Evolutionary conservation across 1,140 invertebrate species (phyloP), one percentile per base, ranked within the genome.

Genomic region (Eurosta solidaginis): DNA sequence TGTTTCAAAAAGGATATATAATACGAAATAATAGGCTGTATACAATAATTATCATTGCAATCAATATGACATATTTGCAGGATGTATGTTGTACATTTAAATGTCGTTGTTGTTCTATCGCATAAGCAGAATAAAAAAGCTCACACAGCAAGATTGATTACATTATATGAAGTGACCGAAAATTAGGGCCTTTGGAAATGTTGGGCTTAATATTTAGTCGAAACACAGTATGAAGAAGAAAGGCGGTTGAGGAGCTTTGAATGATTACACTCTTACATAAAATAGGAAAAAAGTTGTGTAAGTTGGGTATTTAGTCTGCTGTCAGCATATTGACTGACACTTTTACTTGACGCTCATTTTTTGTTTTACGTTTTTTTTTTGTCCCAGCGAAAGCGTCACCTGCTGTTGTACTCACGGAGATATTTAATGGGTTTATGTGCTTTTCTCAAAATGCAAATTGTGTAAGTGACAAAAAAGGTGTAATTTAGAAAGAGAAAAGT

Each of bases 251-350:
- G 7, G 33, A 9, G 33, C 36, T 29, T 10, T 40, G 12, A 14
- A 9, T 40, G n/a, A 3, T 68, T 36, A 33, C 27, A 6, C 17
- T 33, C 27, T 59, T 33, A n/a, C n/a, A n/a, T n/a, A n/a, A 1
- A 36, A 36, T 36, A 1, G 20, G 29, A 59, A 49, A 49, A 25
- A 52, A 25, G 49, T 52, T 22, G 9, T 27, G 17, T 17, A 12
- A 40, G 59, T 42, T 68, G 59, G 59, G 59, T 36, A 68, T 68
- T 68, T 68, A 68, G 59, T 68, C 68, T 68, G 45, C 45, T 73
- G 50, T 74, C 77, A 78, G 77, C 77, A 74, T 78, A 78, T 78
- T 78, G 77, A 78, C 77, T 78, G 77, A 78, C 77, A 45, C 36
- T 54, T 47, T n/a, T 52, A 73, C 17, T 44, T 68, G n/a, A n/a